Conservation (phyloP, 2,888 invertebrate genomes). For the Zygothrica quintamaculata region DNA sequence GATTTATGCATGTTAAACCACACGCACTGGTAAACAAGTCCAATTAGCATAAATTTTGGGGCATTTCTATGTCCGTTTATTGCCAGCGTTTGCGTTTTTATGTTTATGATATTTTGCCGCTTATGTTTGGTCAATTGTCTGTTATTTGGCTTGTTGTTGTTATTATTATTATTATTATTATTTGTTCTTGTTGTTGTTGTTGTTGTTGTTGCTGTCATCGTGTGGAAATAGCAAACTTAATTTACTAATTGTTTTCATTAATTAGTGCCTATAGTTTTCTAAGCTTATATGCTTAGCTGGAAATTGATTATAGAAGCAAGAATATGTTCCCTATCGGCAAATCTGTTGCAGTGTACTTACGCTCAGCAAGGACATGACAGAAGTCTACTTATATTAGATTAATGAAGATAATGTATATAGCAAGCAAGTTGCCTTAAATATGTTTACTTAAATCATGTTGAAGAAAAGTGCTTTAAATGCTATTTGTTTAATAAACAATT, state of each 20-base stretch:
- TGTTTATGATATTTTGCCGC: conserved; percentile 63
- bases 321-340: conserved; percentile 40
- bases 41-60: conserved; percentile 78
- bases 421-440: too few species aligned
- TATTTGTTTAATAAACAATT: not conserved
- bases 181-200: conserved; percentile 8
- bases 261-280: conserved; percentile 55
- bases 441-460: too few species aligned
- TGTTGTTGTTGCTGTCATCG: conserved; percentile 44
- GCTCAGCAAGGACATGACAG: too few species aligned
- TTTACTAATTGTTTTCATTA: conserved; percentile 80
- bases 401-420: too few species aligned
- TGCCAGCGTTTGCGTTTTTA: conserved; percentile 77
- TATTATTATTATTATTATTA: too few species aligned
- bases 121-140: conserved; percentile 56
- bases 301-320: conserved; percentile 36
- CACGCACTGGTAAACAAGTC: conserved; percentile 77
- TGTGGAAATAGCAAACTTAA: conserved; percentile 62
- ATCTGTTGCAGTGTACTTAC: too few species aligned
- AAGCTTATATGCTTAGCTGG: conserved; percentile 46
- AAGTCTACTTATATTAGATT: too few species aligned
- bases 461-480: too few species aligned
- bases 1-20: conserved; percentile 60
- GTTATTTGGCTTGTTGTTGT: conserved; percentile 28
- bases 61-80: conserved; percentile 71